Conservation (phyloP, 1,140 invertebrate species). For the Nymphalis io region DNA sequence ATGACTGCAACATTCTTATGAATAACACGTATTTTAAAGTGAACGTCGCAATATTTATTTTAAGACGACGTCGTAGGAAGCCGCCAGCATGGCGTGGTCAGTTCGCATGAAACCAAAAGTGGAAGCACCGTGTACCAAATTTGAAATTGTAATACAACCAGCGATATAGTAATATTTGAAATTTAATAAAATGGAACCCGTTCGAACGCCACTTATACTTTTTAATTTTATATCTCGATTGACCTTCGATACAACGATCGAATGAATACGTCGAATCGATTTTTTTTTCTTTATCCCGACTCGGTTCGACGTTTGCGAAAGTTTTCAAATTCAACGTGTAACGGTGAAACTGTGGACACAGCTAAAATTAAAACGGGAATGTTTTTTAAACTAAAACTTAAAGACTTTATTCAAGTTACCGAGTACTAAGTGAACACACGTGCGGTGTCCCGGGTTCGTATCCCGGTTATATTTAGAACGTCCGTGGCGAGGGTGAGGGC, state of each 20-base stretch:
- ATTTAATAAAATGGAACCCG: slow-evolving; percentile 73
- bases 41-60: slow-evolving; percentile 7
- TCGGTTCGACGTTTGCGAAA: slow-evolving; percentile 40
- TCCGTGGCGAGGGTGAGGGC: slow-evolving; percentile 49
- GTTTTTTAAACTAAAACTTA: slow-evolving; percentile 41
- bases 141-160: slow-evolving; percentile 76
- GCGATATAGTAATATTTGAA: slow-evolving; percentile 72
- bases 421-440: slow-evolving; percentile 70
- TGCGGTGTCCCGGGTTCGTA: slow-evolving; percentile 65
- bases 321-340: slow-evolving; percentile 38
- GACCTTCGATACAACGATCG: slow-evolving; percentile 71
- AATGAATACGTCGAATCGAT: slow-evolving; percentile 63
- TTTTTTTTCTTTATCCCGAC: slow-evolving; percentile 46
- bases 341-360: slow-evolving; percentile 24
- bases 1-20: not conserved
- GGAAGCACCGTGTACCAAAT: slow-evolving; percentile 55
- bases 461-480: slow-evolving; percentile 72
- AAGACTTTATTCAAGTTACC: slow-evolving; percentile 65
- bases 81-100: not conserved
- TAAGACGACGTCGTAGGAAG: slow-evolving; percentile 2
- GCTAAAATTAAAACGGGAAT: slow-evolving; percentile 24
- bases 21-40: not conserved
- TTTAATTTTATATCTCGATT: slow-evolving; percentile 77
- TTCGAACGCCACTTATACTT: slow-evolving; percentile 74
- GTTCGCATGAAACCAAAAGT: slow-evolving; percentile 48